Evolutionary conservation across 2,888 invertebrate genomes (phyloP), one percentile per base, ranked within the genome.

Genomic region (Sicus ferrugineus): DNA sequence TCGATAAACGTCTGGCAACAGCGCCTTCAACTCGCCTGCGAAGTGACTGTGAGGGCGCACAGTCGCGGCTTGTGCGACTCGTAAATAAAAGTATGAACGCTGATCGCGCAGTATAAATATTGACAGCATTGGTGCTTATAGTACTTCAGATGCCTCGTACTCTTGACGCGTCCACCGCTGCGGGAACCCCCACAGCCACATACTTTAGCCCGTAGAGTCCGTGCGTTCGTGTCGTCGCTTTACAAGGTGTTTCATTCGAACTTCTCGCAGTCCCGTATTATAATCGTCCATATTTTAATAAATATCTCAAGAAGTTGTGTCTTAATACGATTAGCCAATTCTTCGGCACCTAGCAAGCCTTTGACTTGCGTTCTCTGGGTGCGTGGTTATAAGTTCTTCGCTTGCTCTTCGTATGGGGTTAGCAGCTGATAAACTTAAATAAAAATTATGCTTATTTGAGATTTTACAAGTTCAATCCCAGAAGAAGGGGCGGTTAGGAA

Each of bases 241-340:
- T 16, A 14, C 14, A n/a, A 63, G 62, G 63, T 63, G 68, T 58
- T 46, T 63, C 50, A 34, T 34, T 16, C 30, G 23, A 16, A 23
- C 28, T 19, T 69, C 54, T 19, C 28, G 38, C 65, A 34, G 14
- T 28, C n/a, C 42, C 50, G 52, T 14, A 14, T 6, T 11, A 31
- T 48, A 46, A 64, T 6, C 54, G 14, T 30, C 31, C 26, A 63
- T 19, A 16, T 54, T 4, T 52, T n/a, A 42, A 66, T 71, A 69
- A 72, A 66, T 72, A 68, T 63, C 73, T 76, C 73, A 78, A 76
- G 73, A 76, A 75, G 73, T 75, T 76, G 77, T 76, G 75, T 75
- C 73, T 76, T 78, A 75, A 75, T 71, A 74, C 73, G 71, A 75
- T 77, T 77, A 76, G 74, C 73, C 73, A 64, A 21, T 28, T 63